Conservation (phyloP, 2,888 invertebrate genomes). For the Bimastos eiseni region DNA sequence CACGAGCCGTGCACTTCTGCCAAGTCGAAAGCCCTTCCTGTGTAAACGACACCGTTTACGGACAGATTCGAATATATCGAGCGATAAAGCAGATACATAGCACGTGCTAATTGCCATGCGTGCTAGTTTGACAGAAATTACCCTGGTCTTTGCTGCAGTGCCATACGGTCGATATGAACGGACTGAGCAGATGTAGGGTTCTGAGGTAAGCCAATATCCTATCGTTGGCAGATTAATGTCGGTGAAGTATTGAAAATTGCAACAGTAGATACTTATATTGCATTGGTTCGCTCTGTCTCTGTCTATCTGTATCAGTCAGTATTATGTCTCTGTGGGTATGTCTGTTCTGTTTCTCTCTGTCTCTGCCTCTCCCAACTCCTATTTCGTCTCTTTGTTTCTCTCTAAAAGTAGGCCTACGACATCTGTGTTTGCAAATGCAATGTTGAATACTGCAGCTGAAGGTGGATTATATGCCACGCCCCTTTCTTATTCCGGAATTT, state of each 20-base stretch:
- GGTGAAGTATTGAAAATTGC: background rate
- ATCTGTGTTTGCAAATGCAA: no score
- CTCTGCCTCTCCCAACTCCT: no score
- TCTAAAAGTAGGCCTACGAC: no score
- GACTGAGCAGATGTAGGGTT: background rate
- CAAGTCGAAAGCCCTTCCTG: background rate
- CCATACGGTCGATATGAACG: background rate
- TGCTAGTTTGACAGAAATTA: background rate
- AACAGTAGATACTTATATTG: background rate
- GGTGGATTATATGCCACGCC: no score
- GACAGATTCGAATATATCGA: background rate
- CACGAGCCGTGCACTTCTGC: background rate
- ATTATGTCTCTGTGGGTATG: no score
- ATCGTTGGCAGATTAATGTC: background rate
- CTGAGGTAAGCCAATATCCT: background rate
- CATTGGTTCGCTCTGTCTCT: background rate
- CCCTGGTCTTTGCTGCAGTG: background rate
- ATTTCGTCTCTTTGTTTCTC: no score
- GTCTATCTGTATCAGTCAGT: background rate
- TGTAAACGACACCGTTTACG: background rate
- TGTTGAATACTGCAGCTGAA: no score
- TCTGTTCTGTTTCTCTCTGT: background rate
- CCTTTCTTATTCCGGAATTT: no score
- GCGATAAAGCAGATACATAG: background rate
- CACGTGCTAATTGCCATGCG: background rate